Base-by-base conservation (phyloP, 2,797 vertebrate species). In the Microctenopoma lineatum region DNA sequence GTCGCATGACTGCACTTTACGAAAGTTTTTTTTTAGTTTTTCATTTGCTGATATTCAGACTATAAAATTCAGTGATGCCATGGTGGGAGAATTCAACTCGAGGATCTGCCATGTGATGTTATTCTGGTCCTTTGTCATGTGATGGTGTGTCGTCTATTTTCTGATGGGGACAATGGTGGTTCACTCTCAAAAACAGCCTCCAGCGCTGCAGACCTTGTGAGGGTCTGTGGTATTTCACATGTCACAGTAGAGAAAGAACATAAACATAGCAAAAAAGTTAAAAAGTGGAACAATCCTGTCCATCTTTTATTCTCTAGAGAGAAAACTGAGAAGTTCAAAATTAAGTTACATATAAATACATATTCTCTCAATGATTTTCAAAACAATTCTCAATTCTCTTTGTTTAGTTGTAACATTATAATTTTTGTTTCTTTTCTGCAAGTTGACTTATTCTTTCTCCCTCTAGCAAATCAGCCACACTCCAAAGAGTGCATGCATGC, bases 401-500 rank as follows among this genome's bases (percentile, higher is more conserved):
- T 64, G 29, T 59, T 64, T 34, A 51, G 38, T 21, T 67, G 18
- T 15, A 21, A 55, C 3, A 16, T 16, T 51, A 55, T 2, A 21
- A 16, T 16, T 51, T 41, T 21, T 0, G 51, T 55, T 27, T 1
- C 8, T 80, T 39, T 38, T 38, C 36, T n/a, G 7, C 52, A 16
- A 14, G 18, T 12, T 56, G 2, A 36, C 54, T 44, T 48, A 18
- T 72, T 59, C 5, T 77, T 70, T 72, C 68, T 79, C 83, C 79
- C 55, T 50, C 45, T 80, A 99, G 97, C 93, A 56, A 96, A 97
- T 73, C 96, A 96, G 81, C 94, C 96, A 18, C 84, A 94, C 45
- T 91, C 88, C 3, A 98, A 98, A 90, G 90, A 90, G 0, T 99
- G 97, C 72, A 92, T 89, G 1, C 97, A 96, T 1, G 95, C 97